These are phyloP conservation scores for Sabellastarte sp. DNA, from an alignment of 2,888 invertebrate species.

Conservation along the genomic window DNA sequence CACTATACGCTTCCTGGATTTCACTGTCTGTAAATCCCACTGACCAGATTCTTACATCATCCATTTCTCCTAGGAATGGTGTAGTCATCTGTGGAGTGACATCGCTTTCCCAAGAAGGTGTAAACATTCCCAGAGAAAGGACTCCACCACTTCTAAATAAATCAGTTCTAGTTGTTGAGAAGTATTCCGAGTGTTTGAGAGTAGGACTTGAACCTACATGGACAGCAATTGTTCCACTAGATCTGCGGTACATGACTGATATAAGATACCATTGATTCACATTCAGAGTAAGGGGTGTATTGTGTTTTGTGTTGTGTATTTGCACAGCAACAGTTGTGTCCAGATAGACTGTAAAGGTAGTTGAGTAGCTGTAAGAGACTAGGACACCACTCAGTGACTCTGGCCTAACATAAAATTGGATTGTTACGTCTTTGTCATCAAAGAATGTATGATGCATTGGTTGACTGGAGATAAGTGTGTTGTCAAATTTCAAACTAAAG, in stretches of 20 bases:
- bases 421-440: constrained; percentile 19
- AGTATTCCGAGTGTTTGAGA: constrained; percentile 10
- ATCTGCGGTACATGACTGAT: constrained; percentile 21
- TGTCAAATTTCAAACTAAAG: constrained; percentile 5
- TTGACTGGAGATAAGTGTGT: constrained; percentile 13
- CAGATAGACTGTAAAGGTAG: constrained; percentile 16
- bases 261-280: constrained; percentile 34
- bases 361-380: constrained; percentile 19
- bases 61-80: constrained; percentile 22
- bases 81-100: constrained; percentile 3
- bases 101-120: background rate
- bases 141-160: constrained; percentile 2
- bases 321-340: constrained; percentile 5
- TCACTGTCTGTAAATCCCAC: constrained; percentile 20
- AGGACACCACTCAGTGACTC: constrained; percentile 20
- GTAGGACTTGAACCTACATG: too few species aligned
- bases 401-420: constrained; percentile 28
- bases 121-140: constrained; percentile 5
- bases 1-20: constrained; percentile 11
- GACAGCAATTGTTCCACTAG: background rate
- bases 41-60: constrained; percentile 33
- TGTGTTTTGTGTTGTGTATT: background rate
- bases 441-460: constrained; percentile 18
- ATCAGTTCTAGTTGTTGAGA: background rate
- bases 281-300: constrained; percentile 24